Evolutionary conservation across 2,797 vertebrate species (phyloP).

Genomic region (Enteromius paludinosus): DNA sequence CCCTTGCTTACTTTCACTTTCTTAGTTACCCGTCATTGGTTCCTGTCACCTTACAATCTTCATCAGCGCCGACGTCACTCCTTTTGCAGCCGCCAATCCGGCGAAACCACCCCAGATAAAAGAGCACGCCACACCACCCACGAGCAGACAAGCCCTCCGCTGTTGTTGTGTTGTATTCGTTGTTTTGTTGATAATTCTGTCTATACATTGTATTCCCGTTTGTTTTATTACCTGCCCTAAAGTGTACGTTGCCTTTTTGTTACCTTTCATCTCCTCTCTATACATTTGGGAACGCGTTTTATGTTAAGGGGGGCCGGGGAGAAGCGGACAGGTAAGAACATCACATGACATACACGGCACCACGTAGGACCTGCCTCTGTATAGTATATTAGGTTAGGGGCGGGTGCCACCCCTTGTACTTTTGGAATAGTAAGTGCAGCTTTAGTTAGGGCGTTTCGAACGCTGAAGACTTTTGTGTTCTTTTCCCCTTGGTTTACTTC

Average conservation of each 20-base stretch:
- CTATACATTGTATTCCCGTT: background rate
- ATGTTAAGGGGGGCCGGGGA: background rate
- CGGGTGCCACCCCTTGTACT: background rate
- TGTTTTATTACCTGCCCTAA: background rate
- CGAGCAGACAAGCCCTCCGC: no score
- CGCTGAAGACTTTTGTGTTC: background rate
- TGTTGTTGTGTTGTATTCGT: no score
- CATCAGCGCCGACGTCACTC: no score
- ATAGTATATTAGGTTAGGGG: background rate
- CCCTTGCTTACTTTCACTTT: no score
- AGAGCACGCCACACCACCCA: no score
- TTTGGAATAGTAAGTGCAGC: background rate
- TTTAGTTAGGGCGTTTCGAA: background rate
- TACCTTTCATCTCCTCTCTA: background rate
- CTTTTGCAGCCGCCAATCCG: no score
- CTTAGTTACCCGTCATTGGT: no score
- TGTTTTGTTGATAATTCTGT: no score
- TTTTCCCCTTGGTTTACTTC: no score
- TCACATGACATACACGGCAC: background rate
- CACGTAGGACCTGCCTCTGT: background rate
- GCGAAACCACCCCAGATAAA: no score
- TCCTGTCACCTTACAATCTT: no score
- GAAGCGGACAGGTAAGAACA: background rate
- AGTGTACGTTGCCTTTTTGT: background rate
- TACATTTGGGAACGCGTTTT: background rate